Percentiles rank a stretch among this genome's conserved stretches.
Evolutionary conservation across 1,140 invertebrate genomes (phyloP).

Genomic region (Bombus huntii): DNA sequence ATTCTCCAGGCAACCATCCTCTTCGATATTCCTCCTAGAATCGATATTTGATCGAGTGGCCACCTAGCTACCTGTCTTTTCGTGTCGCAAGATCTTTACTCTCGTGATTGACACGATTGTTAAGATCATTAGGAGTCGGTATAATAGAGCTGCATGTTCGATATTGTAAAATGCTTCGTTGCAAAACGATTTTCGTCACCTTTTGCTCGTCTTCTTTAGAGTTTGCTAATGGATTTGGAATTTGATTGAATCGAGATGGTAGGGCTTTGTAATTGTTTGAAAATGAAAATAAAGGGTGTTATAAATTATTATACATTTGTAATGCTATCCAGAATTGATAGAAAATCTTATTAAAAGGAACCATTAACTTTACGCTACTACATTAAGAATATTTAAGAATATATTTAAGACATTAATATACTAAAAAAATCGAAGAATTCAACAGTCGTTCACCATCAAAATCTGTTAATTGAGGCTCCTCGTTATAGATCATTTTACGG

Average conservation of each 20-base stretch:
- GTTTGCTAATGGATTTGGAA: background rate
- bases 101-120: background rate
- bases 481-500: too few relatives aligned
- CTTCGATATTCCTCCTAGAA: constrained; percentile 40
- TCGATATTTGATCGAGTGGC: background rate
- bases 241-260: too few relatives aligned
- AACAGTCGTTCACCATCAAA: too few relatives aligned
- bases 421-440: too few relatives aligned
- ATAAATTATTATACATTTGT: too few relatives aligned
- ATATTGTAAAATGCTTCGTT: background rate
- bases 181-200: background rate
- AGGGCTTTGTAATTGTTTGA: background rate
- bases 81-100: background rate
- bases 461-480: too few relatives aligned
- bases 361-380: too few relatives aligned
- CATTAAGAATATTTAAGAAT: too few relatives aligned
- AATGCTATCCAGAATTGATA: too few relatives aligned
- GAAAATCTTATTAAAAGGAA: too few relatives aligned
- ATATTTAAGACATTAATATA: too few relatives aligned
- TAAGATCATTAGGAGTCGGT: background rate
- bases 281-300: too few relatives aligned
- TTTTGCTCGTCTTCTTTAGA: background rate
- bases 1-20: constrained; percentile 41
- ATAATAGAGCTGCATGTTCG: background rate
- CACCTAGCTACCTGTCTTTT: background rate